phyloP scores from a whole-genome alignment of 2,797 vertebrate genomes.

The Paramormyrops hopkinsi region DNA sequence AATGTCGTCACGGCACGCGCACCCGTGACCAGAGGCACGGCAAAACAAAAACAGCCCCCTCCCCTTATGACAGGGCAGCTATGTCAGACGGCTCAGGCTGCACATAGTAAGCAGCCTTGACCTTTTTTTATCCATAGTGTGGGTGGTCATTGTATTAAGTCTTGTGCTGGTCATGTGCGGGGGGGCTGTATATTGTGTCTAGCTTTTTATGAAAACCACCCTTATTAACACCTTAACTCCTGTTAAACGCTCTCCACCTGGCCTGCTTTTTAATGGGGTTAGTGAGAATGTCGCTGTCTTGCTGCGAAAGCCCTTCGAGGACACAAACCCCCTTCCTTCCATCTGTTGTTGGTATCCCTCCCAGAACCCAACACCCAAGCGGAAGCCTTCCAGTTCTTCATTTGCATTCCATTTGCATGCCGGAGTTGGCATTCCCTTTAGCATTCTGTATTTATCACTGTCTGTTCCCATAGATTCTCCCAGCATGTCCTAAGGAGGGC shows the following conservation, averaged over 20 bases:
- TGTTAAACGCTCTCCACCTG: neutral
- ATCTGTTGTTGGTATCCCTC: conserved; percentile 12
- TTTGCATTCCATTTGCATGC: conserved; percentile 17
- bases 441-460: neutral
- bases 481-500: neutral
- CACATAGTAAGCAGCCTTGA: neutral
- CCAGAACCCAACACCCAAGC: neutral
- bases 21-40: neutral
- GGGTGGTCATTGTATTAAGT: neutral
- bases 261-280: neutral
- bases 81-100: neutral
- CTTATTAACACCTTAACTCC: neutral
- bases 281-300: neutral
- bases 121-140: neutral
- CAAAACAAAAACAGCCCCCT: conserved; percentile 11
- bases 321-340: conserved; percentile 14
- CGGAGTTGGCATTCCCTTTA: neutral
- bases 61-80: neutral
- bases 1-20: conserved; percentile 1
- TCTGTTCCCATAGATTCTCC: neutral
- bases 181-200: neutral
- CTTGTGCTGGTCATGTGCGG: neutral
- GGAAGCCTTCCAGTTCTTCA: neutral
- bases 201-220: neutral
- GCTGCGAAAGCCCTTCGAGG: neutral